Conservation (phyloP, 2,888 invertebrate genomes). For the Malthinus flaveolus region DNA sequence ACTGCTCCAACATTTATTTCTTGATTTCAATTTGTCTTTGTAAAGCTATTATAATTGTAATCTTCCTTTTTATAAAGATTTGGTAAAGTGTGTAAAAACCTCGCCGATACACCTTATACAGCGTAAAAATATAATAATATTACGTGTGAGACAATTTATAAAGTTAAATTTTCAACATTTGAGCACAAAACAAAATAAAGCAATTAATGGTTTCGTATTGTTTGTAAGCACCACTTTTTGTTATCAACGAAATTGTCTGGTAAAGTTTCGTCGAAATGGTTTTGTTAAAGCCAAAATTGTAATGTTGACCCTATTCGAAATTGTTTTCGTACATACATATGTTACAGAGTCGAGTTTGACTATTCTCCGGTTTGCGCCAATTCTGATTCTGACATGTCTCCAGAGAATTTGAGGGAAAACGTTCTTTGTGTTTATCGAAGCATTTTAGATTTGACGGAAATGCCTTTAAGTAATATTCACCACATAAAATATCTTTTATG, state of each 20-base stretch:
- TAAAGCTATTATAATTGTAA: too few species aligned
- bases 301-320: slow-evolving; percentile 4
- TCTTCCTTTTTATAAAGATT: too few species aligned
- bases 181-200: background rate
- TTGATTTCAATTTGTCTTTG: too few species aligned
- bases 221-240: background rate
- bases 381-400: slow-evolving; percentile 18
- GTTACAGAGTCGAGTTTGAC: slow-evolving; percentile 16
- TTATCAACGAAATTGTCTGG: background rate
- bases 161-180: background rate
- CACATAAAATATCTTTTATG: too few species aligned
- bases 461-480: too few species aligned
- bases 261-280: slow-evolving; percentile 6
- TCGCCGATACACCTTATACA: too few species aligned
- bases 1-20: too few species aligned
- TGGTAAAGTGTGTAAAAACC: too few species aligned
- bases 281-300: slow-evolving; percentile 2
- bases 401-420: slow-evolving; percentile 10
- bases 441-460: too few species aligned
- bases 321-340: slow-evolving; percentile 17
- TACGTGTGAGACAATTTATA: background rate
- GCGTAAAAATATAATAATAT: too few species aligned
- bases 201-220: background rate
- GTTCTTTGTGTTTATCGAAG: slow-evolving; percentile 8
- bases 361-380: slow-evolving; percentile 15